Base-by-base conservation (phyloP, 2,797 vertebrate species). In the Ctenochaetus hawaiiensis region DNA sequence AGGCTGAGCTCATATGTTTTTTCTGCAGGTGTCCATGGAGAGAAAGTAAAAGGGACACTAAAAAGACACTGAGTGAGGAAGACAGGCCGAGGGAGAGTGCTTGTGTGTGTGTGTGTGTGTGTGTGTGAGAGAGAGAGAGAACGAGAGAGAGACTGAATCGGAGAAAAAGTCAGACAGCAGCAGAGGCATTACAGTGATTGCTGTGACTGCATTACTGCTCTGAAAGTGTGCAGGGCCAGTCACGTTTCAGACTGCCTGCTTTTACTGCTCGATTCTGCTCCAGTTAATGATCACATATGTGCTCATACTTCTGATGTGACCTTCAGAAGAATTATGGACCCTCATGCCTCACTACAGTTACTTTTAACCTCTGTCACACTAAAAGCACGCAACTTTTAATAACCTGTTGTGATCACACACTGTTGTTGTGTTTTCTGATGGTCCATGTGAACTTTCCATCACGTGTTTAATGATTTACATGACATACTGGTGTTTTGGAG, bases 401-500 rank as follows among this genome's bases (percentile, higher is more conserved):
- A 37, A 63, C 30, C 30, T 81, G 77, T 51, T 86, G 20, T 74
- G 66, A 70, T 18, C 30, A 53, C 44, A 39, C 17, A 65, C 22
- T 0, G 34, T 6, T 53, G 57, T 72, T 51, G 0, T 68, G 23
- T 39, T 67, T 34, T 58, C 20, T 34, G 16, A 53, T 48, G 18
- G 1, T 8, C 6, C 17, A 2, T 1, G 56, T 48, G 8, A 57
- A 67, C 11, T 78, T 84, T 84, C 70, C 61, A 67, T 75, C 62
- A 71, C 43, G 16, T 45, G 67, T 81, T 74, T 54, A 69, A 85
- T 71, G 57, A 82, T 86, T 86, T 62, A 70, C 75, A 77, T 14
- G 56, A 68, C 64, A 54, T 37, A 16, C 49, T 61, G 60, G 22
- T 87, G 84, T 85, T 90, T 82, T 82, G 37, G 74, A 75, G 20